Evolutionary conservation across 1,140 invertebrate species (phyloP).

Genomic region (Orchestia grillus): DNA sequence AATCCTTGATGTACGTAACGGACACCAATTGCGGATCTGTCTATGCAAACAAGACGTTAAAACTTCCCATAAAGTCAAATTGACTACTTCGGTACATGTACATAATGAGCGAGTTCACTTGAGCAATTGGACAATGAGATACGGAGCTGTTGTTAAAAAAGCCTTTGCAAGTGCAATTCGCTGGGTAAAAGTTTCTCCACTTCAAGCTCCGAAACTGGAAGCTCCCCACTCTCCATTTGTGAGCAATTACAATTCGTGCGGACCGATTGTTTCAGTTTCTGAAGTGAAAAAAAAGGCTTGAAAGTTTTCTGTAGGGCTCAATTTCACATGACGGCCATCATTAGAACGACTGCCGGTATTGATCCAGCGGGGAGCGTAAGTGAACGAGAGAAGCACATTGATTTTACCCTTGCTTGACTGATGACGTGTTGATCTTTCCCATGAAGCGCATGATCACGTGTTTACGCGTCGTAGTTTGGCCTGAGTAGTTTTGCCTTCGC

Average conservation of each 20-base stretch:
- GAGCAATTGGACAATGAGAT: not conserved
- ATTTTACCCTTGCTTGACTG: not conserved
- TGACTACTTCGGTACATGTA: not conserved
- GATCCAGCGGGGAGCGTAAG: not conserved
- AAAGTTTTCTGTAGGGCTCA: not conserved
- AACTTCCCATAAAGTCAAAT: too few relatives aligned
- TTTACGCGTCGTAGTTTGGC: not conserved
- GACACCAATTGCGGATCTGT: too few relatives aligned
- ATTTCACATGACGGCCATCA: conserved; percentile 15
- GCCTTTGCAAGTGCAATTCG: not conserved
- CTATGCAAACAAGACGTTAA: too few relatives aligned
- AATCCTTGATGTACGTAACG: too few relatives aligned
- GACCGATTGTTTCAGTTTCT: not conserved
- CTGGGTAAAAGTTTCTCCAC: not conserved
- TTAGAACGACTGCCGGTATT: not conserved
- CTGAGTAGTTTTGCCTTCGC: too few relatives aligned
- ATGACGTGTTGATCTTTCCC: not conserved
- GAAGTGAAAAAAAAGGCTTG: not conserved
- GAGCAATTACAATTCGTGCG: not conserved
- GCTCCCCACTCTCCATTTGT: not conserved
- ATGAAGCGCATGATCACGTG: too few relatives aligned
- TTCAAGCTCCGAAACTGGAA: not conserved
- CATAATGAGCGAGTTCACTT: not conserved
- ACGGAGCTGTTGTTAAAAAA: not conserved
- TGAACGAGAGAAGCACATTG: not conserved